phyloP scores from a whole-genome alignment of 2,797 vertebrate genomes.

The Chiloscyllium punctatum region DNA sequence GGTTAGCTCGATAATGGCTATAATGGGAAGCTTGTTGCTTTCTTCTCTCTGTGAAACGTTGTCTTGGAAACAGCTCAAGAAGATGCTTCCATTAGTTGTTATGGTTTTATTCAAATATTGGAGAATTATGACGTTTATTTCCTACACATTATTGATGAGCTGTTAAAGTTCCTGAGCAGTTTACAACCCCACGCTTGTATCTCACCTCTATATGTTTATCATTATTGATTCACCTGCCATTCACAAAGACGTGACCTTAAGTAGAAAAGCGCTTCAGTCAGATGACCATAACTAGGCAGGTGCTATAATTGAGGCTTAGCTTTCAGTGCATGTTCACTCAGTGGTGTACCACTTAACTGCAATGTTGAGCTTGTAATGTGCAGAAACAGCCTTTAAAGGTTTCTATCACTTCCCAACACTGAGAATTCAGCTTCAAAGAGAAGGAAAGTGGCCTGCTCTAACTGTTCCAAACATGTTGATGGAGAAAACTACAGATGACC shows the following conservation, averaged over 20 bases:
- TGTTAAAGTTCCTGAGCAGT: background rate
- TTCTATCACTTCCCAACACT: background rate
- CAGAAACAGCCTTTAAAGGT: background rate
- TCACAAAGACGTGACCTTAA: background rate
- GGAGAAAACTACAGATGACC: background rate
- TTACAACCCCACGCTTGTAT: background rate
- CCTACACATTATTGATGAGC: background rate
- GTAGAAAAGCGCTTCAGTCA: background rate
- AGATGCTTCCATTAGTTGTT: background rate
- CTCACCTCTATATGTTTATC: background rate
- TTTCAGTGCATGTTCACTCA: background rate
- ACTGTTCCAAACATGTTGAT: background rate
- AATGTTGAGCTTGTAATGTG: background rate
- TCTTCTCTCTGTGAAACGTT: background rate
- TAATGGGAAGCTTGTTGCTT: background rate
- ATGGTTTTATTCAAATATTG: constrained; percentile 5
- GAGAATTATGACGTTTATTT: background rate
- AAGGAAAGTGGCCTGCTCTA: background rate
- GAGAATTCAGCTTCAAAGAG: background rate
- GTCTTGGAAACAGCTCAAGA: constrained; percentile 16
- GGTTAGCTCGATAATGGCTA: background rate
- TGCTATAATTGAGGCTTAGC: background rate
- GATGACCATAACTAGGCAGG: background rate
- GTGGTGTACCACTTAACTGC: background rate
- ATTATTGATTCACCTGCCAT: background rate